Evolutionary conservation across 2,888 invertebrate genomes (phyloP), one percentile per base, ranked within the genome.

Genomic region (Scaptomyza tumidula): DNA sequence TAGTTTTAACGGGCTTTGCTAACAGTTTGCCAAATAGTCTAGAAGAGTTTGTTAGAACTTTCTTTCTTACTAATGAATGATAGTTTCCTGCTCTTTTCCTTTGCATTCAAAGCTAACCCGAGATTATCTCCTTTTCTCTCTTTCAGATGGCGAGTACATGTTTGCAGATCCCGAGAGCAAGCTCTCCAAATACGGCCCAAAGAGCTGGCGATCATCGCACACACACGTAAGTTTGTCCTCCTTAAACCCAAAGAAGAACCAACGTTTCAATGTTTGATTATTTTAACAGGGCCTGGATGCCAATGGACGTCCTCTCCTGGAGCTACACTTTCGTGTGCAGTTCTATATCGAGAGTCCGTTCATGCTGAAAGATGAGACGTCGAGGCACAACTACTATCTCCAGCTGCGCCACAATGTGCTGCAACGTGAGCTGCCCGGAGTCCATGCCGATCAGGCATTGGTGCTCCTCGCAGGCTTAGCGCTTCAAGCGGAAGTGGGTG

Each of bases 121-220:
- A 14, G 2, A 29, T 4, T 19, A 33, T 10, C 0, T 29, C 35
- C 24, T 11, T 10, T 33, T 11, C 11, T 0, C 24, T 80, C 80
- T 95, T 95, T 43, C 94, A 98, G 98, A 98, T 94, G 97, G 97
- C 93, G 98, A 98, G 94, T 98, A 97, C 93, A 95, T 98, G 91
- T 99, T 98, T 93, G 96, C 98, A 93, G 97, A 98, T 92, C 95
- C 96, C 92, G 98, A 98, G 92, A 97, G 96, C 94, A 98, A 98
- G 93, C 94, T 99, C 90, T 97, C 97, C 91, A 98, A 98, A 93
- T 97, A 98, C 94, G 98, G 98, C 89, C 97, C 98, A 90, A 98
- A 98, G 93, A 96, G 96, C 93, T 98, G 98, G 98, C 96, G 98
- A 92, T 97, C 97, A 85, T 97, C 97, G 81, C 97, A 97, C 93